phyloP scores from a whole-genome alignment of 2,113 vertebrate genomes.

The Sisor rabdophorus region DNA sequence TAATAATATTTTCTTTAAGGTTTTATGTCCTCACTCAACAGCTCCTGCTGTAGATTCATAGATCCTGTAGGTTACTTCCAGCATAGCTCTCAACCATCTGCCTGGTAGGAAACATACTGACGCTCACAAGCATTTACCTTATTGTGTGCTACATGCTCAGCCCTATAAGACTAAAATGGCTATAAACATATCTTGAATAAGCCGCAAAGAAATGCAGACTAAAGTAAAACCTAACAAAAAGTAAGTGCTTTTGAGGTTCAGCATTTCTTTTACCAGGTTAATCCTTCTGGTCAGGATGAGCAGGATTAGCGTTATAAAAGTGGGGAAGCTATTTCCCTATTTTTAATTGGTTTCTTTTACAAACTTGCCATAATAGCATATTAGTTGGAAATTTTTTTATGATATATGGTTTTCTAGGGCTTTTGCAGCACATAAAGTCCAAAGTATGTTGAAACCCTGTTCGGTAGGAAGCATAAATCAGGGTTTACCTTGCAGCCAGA shows the following conservation, averaged over 20 bases:
- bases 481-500: background rate
- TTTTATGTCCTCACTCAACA: conserved; percentile 3
- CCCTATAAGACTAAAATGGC: background rate
- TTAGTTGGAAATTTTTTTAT: no score
- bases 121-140: conserved; percentile 20
- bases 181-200: background rate
- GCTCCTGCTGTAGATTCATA: conserved; percentile 39
- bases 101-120: conserved; percentile 9
- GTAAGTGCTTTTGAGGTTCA: background rate
- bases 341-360: background rate
- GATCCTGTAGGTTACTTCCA: conserved; percentile 42
- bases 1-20: background rate
- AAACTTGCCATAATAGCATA: background rate
- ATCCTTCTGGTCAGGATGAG: background rate
- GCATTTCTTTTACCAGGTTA: background rate
- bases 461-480: conserved; percentile 4
- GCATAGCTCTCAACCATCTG: conserved; percentile 46
- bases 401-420: no score
- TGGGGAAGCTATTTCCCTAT: background rate
- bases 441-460: no score
- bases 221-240: background rate
- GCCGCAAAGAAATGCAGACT: background rate
- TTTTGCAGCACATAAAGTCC: no score
- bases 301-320: background rate
- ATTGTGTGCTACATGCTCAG: background rate